A percentile compares a stretch with the other conserved stretches of the same genome.
Evolutionary conservation across 2,888 invertebrate species (phyloP).

Genomic region (Poecilus cupreus): DNA sequence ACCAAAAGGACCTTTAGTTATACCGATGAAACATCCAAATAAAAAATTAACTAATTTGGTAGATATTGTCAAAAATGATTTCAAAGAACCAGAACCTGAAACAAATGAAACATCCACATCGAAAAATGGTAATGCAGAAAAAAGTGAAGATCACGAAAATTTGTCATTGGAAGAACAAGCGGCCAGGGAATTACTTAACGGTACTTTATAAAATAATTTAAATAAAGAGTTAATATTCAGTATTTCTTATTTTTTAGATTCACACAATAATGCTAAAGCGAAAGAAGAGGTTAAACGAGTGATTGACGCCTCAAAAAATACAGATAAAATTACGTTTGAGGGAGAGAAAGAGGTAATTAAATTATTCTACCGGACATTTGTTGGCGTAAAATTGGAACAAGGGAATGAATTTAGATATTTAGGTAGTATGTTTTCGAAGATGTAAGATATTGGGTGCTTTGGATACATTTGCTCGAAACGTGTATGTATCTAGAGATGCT

Average conservation of each 20-base stretch:
- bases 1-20: conserved; percentile 77
- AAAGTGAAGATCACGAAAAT: conserved; percentile 61
- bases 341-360: conserved; percentile 54
- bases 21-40: conserved; percentile 77
- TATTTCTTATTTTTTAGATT: conserved; percentile 5
- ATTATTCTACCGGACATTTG: not conserved
- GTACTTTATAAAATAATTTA: conserved; percentile 65
- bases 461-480: too few species aligned
- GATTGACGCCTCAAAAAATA: conserved; percentile 9
- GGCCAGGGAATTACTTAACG: conserved; percentile 82
- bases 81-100: conserved; percentile 70
- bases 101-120: conserved; percentile 67
- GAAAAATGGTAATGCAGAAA: conserved; percentile 56
- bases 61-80: conserved; percentile 74
- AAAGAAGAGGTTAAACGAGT: conserved; percentile 29
- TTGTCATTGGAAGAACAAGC: conserved; percentile 82
- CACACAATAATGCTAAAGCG: not conserved
- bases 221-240: too few species aligned
- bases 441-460: too few species aligned
- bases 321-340: conserved; percentile 45
- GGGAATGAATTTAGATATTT: too few species aligned
- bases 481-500: too few species aligned
- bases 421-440: too few species aligned
- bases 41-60: conserved; percentile 74
- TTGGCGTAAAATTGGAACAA: too few species aligned